Evolutionary conservation across 2,797 vertebrate species (phyloP).

Genomic region (Anguilla megastoma): DNA sequence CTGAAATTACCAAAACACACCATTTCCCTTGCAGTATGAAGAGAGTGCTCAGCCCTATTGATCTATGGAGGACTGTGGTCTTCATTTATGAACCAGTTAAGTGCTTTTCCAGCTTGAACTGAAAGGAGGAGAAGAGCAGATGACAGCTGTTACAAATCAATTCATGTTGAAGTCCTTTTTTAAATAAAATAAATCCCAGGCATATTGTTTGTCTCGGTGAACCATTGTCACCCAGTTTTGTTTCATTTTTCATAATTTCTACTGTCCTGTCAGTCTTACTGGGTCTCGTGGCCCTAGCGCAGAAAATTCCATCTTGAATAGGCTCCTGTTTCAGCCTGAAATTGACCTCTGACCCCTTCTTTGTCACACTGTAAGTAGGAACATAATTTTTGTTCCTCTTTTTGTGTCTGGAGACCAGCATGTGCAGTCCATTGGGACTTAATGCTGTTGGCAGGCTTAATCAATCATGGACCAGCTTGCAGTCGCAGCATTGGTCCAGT

Average conservation of each 20-base stretch:
- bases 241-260: slow-evolving; percentile 48
- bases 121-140: background rate
- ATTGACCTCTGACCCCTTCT: slow-evolving; percentile 65
- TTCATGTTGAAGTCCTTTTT: slow-evolving; percentile 17
- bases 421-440: slow-evolving; percentile 41
- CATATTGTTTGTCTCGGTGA: slow-evolving; percentile 32
- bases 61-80: slow-evolving; percentile 30
- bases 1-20: slow-evolving; percentile 42
- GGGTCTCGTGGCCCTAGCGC: slow-evolving; percentile 69
- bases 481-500: slow-evolving; percentile 23
- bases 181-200: slow-evolving; percentile 24
- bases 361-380: slow-evolving; percentile 79
- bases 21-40: slow-evolving; percentile 57
- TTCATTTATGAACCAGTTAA: slow-evolving; percentile 57
- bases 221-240: slow-evolving; percentile 22
- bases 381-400: slow-evolving; percentile 73
- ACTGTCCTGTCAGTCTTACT: slow-evolving; percentile 73
- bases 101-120: slow-evolving; percentile 40
- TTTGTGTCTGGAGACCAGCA: slow-evolving; percentile 68
- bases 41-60: slow-evolving; percentile 65
- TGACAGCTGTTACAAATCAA: slow-evolving; percentile 62
- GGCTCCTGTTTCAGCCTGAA: slow-evolving; percentile 72
- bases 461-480: slow-evolving; percentile 59
- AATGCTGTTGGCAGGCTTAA: slow-evolving; percentile 72
- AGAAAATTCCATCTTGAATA: slow-evolving; percentile 65